A percentile compares a stretch with the other conserved stretches of the same genome.
Evolutionary conservation across 2,113 vertebrate genomes (phyloP).

Genomic region (Hirundichthys speculiger): DNA sequence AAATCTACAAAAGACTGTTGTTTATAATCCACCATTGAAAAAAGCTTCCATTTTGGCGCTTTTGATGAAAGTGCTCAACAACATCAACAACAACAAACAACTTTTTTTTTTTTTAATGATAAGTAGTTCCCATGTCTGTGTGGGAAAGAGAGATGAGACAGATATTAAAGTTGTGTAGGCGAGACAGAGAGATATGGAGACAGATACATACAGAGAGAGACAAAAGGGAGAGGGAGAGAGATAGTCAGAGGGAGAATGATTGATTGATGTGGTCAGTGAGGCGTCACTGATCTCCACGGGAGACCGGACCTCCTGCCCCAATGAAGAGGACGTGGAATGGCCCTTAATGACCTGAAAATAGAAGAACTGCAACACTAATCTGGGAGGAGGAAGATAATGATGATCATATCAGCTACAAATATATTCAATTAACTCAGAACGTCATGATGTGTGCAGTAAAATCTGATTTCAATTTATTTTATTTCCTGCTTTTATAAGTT

Average conservation of each 20-base stretch:
- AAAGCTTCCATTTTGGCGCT: background rate
- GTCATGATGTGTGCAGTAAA: slow-evolving; percentile 4
- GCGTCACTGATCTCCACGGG: slow-evolving; percentile 78
- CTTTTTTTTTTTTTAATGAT: slow-evolving; percentile 51
- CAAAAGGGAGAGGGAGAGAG: slow-evolving; percentile 70
- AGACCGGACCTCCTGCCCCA: slow-evolving; percentile 31
- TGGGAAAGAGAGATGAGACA: slow-evolving; percentile 67
- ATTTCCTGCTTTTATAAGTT: no score
- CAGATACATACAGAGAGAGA: slow-evolving; percentile 75
- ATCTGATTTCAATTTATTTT: no score
- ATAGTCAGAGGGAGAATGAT: slow-evolving; percentile 72
- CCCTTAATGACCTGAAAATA: slow-evolving; percentile 62
- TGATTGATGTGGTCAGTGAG: slow-evolving; percentile 83
- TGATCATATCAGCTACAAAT: slow-evolving; percentile 42
- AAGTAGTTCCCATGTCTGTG: slow-evolving; percentile 63
- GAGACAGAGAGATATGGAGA: slow-evolving; percentile 68
- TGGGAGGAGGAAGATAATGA: slow-evolving; percentile 43
- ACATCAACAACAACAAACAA: slow-evolving; percentile 28
- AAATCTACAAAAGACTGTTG: background rate
- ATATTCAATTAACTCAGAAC: background rate
- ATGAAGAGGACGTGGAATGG: slow-evolving; percentile 65
- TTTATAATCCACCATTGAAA: background rate
- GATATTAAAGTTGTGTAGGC: slow-evolving; percentile 68
- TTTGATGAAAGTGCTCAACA: slow-evolving; percentile 1
- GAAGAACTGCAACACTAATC: slow-evolving; percentile 51